phyloP scores from a whole-genome alignment of 2,113 vertebrate species.

The Sinocyclocheilus maitianheensis region DNA sequence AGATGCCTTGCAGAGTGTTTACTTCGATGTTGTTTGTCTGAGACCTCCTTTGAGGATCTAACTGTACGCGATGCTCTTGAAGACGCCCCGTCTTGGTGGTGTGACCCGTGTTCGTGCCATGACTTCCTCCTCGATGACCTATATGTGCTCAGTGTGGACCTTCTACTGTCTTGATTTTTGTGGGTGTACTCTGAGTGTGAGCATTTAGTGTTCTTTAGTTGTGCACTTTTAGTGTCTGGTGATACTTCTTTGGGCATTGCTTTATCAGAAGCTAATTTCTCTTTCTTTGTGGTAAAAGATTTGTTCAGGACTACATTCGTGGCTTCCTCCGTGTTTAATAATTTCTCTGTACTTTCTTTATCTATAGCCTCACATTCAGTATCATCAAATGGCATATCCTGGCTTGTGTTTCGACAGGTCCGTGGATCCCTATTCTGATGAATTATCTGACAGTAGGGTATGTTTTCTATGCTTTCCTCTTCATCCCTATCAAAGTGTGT shows the following conservation, averaged over 20 bases:
- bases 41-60: constrained; percentile 11
- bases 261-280: not conserved
- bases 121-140: constrained; percentile 24
- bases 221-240: not conserved
- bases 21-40: constrained; percentile 18
- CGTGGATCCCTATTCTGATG: constrained; percentile 69
- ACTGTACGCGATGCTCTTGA: constrained; percentile 12
- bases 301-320: not conserved
- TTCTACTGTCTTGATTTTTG: constrained; percentile 23
- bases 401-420: constrained; percentile 75
- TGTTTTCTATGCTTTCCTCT: constrained; percentile 53
- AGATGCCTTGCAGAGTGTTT: constrained; percentile 4
- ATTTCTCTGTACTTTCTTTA: not conserved
- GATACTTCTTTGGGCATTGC: not conserved
- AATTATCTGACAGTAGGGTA: constrained; percentile 52
- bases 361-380: constrained; percentile 57
- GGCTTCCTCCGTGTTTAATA: not conserved
- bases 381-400: constrained; percentile 55
- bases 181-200: constrained; percentile 14
- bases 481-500: constrained; percentile 68
- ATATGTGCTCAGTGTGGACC: not conserved
- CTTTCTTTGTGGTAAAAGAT: not conserved
- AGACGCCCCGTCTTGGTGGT: constrained; percentile 20
- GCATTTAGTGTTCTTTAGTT: not conserved
- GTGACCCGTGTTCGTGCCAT: constrained; percentile 30